Base-by-base conservation (phyloP, 2,888 invertebrate genomes). In the Diloba caeruleocephala region DNA sequence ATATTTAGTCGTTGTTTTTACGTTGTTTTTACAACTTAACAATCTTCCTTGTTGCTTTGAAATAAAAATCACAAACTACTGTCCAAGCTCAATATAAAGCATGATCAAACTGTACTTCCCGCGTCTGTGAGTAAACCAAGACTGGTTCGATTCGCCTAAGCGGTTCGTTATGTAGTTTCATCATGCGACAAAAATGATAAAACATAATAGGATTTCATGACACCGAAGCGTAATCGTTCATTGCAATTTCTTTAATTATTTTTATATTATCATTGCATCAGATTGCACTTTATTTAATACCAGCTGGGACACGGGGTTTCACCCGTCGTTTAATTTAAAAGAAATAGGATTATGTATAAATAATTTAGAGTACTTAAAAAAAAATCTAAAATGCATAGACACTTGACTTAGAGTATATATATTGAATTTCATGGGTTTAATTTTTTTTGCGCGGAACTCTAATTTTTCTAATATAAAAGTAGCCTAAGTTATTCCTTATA, bases 121-220 rank as follows among this genome's bases (percentile, higher is more conserved):
- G 29, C 31, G 48, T 19, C 51, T 39, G 50, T 32, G 31, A 37
- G 10, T 33, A 21, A 31, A 15, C 37, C 6, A 36, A 43, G 28
- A 62, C 70, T 71, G 62, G 51, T 38, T 25, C 13, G 39, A 38
- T 51, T 53, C 39, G 49, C 33, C 14, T 26, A 49, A 19, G 23
- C 26, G 45, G 17, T 19, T 48, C 54, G 56, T 63, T 66, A 67
- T 56, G 39, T 48, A 6, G 53, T 66, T 71, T 70, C 67, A 63
- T 63, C 51, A 73, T 52, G 29, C 50, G 46, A 41, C 36, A 17
- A 41, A 41, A 55, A 48, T 58, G 52, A 69, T 61, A 62, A 57
- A 52, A 58, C 39, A 50, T 29, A 36, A 25, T 26, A 3, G 38
- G 23, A 13, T 48, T 55, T 33, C 42, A 33, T 64, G 25, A 66